Base-by-base conservation (phyloP, 2,888 invertebrate genomes). In the Ophion ventricosus region DNA sequence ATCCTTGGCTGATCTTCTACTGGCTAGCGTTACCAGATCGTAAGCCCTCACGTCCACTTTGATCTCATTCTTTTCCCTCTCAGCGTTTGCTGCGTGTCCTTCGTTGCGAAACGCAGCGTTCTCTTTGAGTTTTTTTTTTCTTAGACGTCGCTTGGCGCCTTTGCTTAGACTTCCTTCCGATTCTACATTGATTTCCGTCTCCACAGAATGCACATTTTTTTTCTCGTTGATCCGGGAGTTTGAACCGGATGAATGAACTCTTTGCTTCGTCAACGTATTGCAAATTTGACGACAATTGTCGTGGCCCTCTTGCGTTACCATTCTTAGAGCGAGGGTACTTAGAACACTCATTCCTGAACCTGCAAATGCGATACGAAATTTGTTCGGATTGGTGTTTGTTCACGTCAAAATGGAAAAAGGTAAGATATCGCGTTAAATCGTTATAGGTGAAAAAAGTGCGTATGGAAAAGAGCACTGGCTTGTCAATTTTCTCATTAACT, bases 291-390 rank as follows among this genome's bases (percentile, higher is more conserved):
- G 88, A 86, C 94, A 94, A 29, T 94, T 93, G 1, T 94, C 92
- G 0, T 95, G 91, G 0, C 95, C 94, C 0, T 95, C 94, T 91
- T 97, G 97, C 0, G 97, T 97, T n/a, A 97, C 94, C 93, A 97
- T 96, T 72, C 97, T 94, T 40, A 97, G 91, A 0, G 97, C 96
- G 64, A 97, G 95, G 89, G 96, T 95, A 86, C 96, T 96, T 2
- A 97, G 94, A 70, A 97, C 95, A 76, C 97, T 97, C 96, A 97
- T 97, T 0, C 98, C 97, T 0, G 96, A 96, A 7, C 96, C 96
- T 95, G 86, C 59, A 73, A 80, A 81, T 72, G 29, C 26, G 40
- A 76, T 20, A 17, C 20, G 43, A 40, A 66, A 64, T 10, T 43
- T 72, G 23, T 40, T 43, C 8, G 29, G 8, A 57, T 69, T 43